Percentiles rank a stretch among this genome's conserved stretches.
Conservation (phyloP, 2,113 vertebrate genomes). For the Corythornis vintsioides region DNA sequence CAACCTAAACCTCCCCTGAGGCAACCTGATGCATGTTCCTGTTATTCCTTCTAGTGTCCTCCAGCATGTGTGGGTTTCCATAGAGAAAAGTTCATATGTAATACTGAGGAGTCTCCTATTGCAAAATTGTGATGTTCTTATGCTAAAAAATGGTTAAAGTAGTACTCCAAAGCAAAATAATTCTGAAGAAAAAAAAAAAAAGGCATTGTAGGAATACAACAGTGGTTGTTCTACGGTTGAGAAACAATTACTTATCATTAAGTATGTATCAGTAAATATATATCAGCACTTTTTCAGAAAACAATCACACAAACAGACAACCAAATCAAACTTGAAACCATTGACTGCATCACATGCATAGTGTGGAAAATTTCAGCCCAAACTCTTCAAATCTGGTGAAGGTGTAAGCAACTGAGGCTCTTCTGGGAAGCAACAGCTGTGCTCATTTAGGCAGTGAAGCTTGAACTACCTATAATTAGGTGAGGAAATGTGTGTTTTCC, state of each 20-base stretch:
- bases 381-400: not conserved
- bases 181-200: not conserved
- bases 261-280: too few species aligned
- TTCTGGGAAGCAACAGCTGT: not conserved
- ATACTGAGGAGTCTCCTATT: fast-evolving
- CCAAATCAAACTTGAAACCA: not conserved
- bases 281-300: not conserved
- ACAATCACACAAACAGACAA: too few species aligned
- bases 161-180: not conserved
- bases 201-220: not conserved
- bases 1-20: too few species aligned
- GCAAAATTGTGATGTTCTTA: not conserved
- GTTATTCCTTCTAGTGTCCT: not conserved
- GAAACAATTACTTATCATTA: not conserved
- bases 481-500: not conserved
- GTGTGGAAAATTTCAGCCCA: not conserved
- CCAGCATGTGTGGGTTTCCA: not conserved
- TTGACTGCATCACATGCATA: not conserved
- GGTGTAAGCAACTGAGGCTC: not conserved
- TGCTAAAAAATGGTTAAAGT: not conserved
- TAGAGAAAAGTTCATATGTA: not conserved
- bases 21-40: too few species aligned
- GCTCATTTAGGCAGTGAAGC: not conserved
- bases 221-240: not conserved
- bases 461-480: conserved; percentile 32